phyloP scores from a whole-genome alignment of 2,113 vertebrate genomes.

The Pangasianodon hypophthalmus region DNA sequence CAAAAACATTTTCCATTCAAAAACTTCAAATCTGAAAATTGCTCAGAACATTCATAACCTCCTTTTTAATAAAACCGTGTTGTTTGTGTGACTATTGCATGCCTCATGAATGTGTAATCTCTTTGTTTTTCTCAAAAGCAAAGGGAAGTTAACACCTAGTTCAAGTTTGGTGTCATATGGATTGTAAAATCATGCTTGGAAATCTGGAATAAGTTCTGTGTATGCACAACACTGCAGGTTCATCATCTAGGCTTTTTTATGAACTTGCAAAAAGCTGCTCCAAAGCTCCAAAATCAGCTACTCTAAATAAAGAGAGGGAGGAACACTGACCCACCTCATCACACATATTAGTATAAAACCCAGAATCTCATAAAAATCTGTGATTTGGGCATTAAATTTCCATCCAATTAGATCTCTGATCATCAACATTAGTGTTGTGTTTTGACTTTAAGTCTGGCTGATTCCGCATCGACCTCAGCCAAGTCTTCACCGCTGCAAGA shows the following conservation, averaged over 20 bases:
- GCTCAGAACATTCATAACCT: neutral
- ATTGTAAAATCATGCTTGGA: neutral
- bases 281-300: neutral
- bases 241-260: neutral
- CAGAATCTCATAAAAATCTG: neutral
- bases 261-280: neutral
- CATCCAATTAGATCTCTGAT: neutral
- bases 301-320: neutral
- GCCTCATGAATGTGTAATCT: neutral
- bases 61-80: neutral
- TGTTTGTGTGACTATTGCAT: neutral
- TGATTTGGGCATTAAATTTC: neutral
- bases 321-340: neutral
- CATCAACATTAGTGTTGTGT: neutral
- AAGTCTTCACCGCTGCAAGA: neutral
- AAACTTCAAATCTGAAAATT: neutral
- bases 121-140: neutral
- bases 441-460: neutral
- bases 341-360: slow-evolving; percentile 3
- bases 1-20: neutral
- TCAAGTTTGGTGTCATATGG: neutral
- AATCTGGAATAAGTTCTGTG: neutral
- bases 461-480: neutral
- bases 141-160: neutral
- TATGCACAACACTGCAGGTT: neutral